Conservation (phyloP, 2,888 invertebrate genomes). For the Synanthedon myopaeformis region DNA sequence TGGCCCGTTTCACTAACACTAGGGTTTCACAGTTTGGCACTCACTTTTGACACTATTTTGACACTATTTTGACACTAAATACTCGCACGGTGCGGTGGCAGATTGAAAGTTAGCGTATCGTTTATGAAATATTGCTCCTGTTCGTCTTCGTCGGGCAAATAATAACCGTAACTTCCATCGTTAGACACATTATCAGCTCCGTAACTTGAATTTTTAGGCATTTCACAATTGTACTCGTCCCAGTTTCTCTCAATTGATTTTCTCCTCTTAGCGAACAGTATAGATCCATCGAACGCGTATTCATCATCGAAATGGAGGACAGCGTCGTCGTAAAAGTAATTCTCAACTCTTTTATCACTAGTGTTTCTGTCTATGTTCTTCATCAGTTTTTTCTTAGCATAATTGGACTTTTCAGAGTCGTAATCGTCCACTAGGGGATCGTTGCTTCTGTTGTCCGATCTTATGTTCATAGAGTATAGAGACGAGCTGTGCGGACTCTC, state of each 20-base stretch:
- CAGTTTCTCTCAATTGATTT: conserved; percentile 53
- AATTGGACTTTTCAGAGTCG: conserved; percentile 59
- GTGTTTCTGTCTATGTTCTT: conserved; percentile 61
- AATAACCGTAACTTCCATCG: conserved; percentile 62
- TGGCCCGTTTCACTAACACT: conserved; percentile 39
- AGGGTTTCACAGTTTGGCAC: conserved; percentile 18
- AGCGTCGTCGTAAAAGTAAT: conserved; percentile 64
- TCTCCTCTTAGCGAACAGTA: conserved; percentile 58
- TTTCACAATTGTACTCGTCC: conserved; percentile 41
- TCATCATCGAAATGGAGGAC: conserved; percentile 62
- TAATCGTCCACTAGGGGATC: conserved; percentile 62
- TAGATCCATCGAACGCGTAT: conserved; percentile 61
- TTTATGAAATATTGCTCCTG: conserved; percentile 53
- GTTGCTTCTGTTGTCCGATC: conserved; percentile 51
- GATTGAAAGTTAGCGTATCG: conserved; percentile 56
- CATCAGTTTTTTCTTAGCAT: conserved; percentile 56
- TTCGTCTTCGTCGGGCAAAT: conserved; percentile 52
- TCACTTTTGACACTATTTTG: background rate
- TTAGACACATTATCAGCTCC: conserved; percentile 44
- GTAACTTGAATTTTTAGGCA: conserved; percentile 28
- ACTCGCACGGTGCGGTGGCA: conserved; percentile 61
- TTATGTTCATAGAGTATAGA: conserved; percentile 48
- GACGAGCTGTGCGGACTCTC: conserved; percentile 53
- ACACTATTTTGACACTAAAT: conserved; percentile 30
- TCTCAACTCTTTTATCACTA: conserved; percentile 31